Evolutionary conservation across 2,797 vertebrate genomes (phyloP).

Genomic region (Bryconaethiops microstoma): DNA sequence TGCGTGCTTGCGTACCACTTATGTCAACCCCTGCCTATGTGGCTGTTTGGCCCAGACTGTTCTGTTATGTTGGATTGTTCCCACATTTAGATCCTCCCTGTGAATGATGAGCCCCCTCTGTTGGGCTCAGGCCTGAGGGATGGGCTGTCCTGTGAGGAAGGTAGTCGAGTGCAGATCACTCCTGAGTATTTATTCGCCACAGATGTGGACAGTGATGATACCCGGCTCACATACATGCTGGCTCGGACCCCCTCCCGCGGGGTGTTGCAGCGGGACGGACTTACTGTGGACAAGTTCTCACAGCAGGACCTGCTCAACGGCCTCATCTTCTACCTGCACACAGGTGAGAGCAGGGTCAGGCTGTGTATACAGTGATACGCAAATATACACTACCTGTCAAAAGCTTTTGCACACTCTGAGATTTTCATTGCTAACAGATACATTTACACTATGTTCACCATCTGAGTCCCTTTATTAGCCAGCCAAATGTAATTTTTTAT

Average conservation of each 20-base stretch:
- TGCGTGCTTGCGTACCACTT: no score
- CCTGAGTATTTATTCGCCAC: slow-evolving; percentile 72
- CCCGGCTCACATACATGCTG: slow-evolving; percentile 70
- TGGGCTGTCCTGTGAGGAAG: slow-evolving; percentile 69
- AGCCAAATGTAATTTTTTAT: no score
- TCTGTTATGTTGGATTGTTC: not conserved
- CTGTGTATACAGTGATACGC: not conserved
- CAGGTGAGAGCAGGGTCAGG: slow-evolving; percentile 57
- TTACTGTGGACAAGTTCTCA: slow-evolving; percentile 74
- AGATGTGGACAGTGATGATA: slow-evolving; percentile 73
- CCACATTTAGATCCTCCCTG: slow-evolving; percentile 64
- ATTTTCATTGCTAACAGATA: no score
- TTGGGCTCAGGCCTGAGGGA: slow-evolving; percentile 65
- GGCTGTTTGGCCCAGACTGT: not conserved
- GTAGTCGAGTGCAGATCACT: slow-evolving; percentile 65
- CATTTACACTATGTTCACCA: no score
- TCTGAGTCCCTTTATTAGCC: no score
- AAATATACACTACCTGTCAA: no score
- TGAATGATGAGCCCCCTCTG: slow-evolving; percentile 75
- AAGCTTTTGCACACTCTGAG: no score
- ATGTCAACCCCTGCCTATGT: no score
- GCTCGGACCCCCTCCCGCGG: slow-evolving; percentile 65
- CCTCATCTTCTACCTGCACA: slow-evolving; percentile 73
- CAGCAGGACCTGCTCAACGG: slow-evolving; percentile 76
- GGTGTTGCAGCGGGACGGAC: slow-evolving; percentile 66